phyloP scores from a whole-genome alignment of 2,113 vertebrate species.

The Daboia siamensis region DNA sequence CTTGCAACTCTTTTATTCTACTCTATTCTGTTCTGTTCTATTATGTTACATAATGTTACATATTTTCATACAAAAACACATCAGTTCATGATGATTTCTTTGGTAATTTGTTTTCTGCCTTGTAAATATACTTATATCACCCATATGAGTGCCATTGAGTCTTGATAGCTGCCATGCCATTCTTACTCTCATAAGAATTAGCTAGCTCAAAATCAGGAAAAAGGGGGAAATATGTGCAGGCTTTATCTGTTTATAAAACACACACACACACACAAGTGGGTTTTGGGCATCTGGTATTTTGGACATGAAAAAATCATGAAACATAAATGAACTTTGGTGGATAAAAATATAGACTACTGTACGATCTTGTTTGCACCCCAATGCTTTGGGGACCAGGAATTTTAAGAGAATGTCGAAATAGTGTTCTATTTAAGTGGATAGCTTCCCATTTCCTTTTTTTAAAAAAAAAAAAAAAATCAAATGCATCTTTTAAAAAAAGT shows the following conservation, averaged over 20 bases:
- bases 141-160: background rate
- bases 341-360: background rate
- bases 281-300: background rate
- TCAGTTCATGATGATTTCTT: background rate
- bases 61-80: conserved; percentile 13
- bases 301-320: background rate
- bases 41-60: no score
- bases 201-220: background rate
- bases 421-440: background rate
- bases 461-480: background rate
- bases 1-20: no score
- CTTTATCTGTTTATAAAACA: background rate
- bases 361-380: background rate
- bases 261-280: background rate
- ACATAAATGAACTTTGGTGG: background rate
- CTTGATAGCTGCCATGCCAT: conserved; percentile 1
- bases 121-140: background rate
- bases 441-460: background rate
- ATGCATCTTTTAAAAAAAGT: background rate
- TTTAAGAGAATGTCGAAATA: background rate
- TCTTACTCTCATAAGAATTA: background rate
- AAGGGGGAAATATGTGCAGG: background rate
- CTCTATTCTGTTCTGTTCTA: no score
- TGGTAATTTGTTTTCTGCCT: background rate
- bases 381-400: background rate